Evolutionary conservation across 2,797 vertebrate genomes (phyloP).

Genomic region (Macroramphosus scolopax): DNA sequence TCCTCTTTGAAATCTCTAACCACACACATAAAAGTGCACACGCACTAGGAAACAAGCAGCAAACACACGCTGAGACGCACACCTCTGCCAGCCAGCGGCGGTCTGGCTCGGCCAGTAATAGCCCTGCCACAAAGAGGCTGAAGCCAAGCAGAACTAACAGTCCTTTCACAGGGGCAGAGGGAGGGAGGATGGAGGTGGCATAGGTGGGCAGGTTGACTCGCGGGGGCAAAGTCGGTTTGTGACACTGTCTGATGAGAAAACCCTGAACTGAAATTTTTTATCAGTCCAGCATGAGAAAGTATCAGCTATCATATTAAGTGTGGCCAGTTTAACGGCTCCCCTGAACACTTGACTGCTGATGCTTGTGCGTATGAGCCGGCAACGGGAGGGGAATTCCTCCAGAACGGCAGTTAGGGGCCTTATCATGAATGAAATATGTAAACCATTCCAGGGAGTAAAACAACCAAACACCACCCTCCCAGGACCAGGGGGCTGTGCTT

Average conservation of each 20-base stretch:
- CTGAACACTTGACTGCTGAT: constrained; percentile 24
- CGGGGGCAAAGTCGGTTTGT: constrained; percentile 12
- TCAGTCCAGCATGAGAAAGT: too few species aligned
- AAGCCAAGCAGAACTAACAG: constrained; percentile 69
- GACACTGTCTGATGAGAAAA: background rate
- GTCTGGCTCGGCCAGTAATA: constrained; percentile 63
- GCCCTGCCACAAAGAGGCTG: constrained; percentile 61
- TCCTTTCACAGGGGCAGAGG: constrained; percentile 49
- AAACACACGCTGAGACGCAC: constrained; percentile 49
- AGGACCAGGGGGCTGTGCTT: constrained; percentile 43
- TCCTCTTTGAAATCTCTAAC: constrained; percentile 49
- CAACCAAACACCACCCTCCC: constrained; percentile 55
- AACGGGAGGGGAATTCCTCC: constrained; percentile 49
- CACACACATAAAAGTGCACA: constrained; percentile 24
- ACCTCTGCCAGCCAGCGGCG: constrained; percentile 60
- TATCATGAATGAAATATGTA: constrained; percentile 68
- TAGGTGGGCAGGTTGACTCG: constrained; percentile 44
- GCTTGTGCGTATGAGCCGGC: constrained; percentile 41
- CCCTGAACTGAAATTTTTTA: too few species aligned
- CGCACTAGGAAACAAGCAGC: constrained; percentile 38
- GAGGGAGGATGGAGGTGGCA: constrained; percentile 37
- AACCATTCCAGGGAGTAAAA: constrained; percentile 57
- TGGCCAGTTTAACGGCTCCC: constrained; percentile 34
- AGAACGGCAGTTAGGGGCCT: constrained; percentile 38
- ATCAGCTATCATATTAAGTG: too few species aligned